A percentile compares a stretch with the other conserved stretches of the same genome.
Evolutionary conservation across 2,113 vertebrate species (phyloP).

Genomic region (Pampusana beccarii): DNA sequence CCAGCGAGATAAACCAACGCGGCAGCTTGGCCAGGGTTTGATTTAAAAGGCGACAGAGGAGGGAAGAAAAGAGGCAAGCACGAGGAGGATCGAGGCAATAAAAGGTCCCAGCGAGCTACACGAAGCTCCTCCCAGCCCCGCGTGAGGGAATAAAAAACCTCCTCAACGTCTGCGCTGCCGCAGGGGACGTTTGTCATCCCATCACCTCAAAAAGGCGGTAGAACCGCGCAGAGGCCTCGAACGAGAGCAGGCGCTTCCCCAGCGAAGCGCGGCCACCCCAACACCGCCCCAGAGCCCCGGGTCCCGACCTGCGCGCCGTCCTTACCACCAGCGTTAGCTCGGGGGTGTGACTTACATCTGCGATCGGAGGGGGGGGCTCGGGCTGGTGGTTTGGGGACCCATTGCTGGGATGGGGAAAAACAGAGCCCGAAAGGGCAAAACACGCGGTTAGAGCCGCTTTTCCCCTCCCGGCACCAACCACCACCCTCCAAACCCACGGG

Average conservation of each 20-base stretch:
- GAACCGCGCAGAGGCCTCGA: not conserved
- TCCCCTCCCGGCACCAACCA: too few species aligned
- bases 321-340: not conserved
- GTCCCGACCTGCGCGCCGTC: not conserved
- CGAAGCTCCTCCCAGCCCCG: not conserved
- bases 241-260: not conserved
- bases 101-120: not conserved
- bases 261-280: not conserved
- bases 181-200: not conserved
- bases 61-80: not conserved
- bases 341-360: constrained; percentile 72
- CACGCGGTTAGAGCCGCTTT: too few species aligned
- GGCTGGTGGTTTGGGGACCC: constrained; percentile 86
- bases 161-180: accelerated
- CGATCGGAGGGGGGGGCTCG: constrained; percentile 72
- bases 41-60: not conserved
- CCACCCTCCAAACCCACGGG: not conserved
- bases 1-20: not conserved
- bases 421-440: not conserved
- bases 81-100: not conserved
- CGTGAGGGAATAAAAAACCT: too few species aligned
- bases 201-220: too few species aligned
- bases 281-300: not conserved
- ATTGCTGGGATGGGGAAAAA: constrained; percentile 76
- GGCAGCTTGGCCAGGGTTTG: not conserved